A percentile compares a stretch with the other conserved stretches of the same genome.
These are phyloP conservation scores for Dysmachus trigonus DNA, from an alignment of 2,888 invertebrate genomes.

Conservation along the genomic window DNA sequence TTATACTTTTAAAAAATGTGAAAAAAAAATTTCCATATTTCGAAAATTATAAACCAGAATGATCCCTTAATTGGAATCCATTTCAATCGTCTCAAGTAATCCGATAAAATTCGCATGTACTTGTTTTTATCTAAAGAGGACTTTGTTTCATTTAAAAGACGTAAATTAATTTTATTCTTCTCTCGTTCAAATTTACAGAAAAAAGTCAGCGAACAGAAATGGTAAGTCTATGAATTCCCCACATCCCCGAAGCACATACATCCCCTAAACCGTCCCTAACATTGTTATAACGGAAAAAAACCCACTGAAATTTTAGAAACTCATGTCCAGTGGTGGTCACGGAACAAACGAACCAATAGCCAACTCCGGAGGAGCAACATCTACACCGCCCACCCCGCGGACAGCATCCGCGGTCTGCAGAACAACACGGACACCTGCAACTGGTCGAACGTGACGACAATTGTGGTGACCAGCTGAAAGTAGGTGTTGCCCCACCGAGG, in stretches of 20 bases:
- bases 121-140: not conserved
- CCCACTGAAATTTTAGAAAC: constrained; percentile 56
- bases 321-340: constrained; percentile 65
- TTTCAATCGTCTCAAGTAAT: not conserved
- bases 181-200: constrained; percentile 54
- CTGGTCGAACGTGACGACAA: constrained; percentile 59
- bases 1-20: too few relatives aligned
- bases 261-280: constrained; percentile 34
- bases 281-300: constrained; percentile 13
- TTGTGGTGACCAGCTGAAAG: constrained; percentile 63
- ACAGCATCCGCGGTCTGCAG: constrained; percentile 62
- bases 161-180: constrained; percentile 11
- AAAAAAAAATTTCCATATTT: too few relatives aligned
- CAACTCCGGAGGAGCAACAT: constrained; percentile 63
- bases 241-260: constrained; percentile 45
- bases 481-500: constrained; percentile 24
- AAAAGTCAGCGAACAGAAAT: constrained; percentile 63
- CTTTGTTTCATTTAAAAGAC: not conserved
- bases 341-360: constrained; percentile 62
- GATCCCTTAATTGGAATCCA: not conserved
- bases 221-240: constrained; percentile 59
- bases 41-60: too few relatives aligned
- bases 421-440: constrained; percentile 56
- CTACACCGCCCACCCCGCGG: constrained; percentile 63
- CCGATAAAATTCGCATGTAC: not conserved